Evolutionary conservation across 2,888 invertebrate species (phyloP).

Genomic region (Lithophane leautieri): DNA sequence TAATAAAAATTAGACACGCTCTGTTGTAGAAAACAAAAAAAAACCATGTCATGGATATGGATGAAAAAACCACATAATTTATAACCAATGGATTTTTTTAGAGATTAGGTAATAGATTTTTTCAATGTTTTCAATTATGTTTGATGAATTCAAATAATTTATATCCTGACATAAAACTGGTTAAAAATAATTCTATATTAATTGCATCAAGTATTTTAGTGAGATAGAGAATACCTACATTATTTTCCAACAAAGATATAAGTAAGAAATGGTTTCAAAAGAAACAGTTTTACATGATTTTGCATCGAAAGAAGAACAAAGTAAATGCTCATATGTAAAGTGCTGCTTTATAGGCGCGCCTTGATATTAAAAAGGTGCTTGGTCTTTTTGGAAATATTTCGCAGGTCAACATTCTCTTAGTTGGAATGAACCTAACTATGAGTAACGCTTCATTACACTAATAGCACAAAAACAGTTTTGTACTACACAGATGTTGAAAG

Average conservation of each 20-base stretch:
- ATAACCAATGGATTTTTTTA: background rate
- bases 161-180: background rate
- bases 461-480: background rate
- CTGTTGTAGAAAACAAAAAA: constrained; percentile 36
- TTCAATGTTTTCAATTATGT: background rate
- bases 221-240: background rate
- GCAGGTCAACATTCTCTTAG: constrained; percentile 44
- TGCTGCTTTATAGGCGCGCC: constrained; percentile 36
- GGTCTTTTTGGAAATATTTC: constrained; percentile 35
- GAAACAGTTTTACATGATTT: constrained; percentile 16
- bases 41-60: constrained; percentile 40
- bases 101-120: background rate
- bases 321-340: constrained; percentile 13
- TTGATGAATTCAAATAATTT: background rate
- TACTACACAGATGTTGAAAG: too few species aligned
- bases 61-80: constrained; percentile 10
- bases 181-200: background rate
- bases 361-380: constrained; percentile 35
- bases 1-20: constrained; percentile 23
- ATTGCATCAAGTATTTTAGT: background rate
- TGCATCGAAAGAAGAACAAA: constrained; percentile 28
- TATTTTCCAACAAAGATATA: background rate
- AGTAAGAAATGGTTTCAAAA: background rate
- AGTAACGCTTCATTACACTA: background rate
- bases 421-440: background rate